A percentile compares a stretch with the other conserved stretches of the same genome.
Evolutionary conservation across 2,888 invertebrate species (phyloP).

Genomic region (Criorhina ranunculi): DNA sequence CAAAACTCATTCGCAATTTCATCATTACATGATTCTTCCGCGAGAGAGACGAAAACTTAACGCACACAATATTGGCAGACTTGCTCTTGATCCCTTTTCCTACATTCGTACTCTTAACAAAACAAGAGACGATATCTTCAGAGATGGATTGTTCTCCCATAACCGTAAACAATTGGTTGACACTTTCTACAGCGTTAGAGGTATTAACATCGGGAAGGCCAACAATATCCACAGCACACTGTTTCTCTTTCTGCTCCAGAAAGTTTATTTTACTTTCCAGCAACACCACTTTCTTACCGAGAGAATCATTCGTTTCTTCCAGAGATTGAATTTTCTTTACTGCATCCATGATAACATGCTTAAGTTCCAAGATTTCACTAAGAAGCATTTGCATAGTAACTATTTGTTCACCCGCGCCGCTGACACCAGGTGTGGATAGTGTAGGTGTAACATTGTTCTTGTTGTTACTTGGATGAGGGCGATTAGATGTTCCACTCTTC

Average conservation of each 20-base stretch:
- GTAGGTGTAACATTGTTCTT: background rate
- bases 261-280: too few species aligned
- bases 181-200: too few species aligned
- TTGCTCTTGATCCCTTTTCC: too few species aligned
- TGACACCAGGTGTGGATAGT: background rate
- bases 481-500: background rate
- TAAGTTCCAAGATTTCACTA: background rate
- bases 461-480: background rate
- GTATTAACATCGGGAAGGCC: too few species aligned
- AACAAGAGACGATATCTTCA: too few species aligned
- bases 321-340: too few species aligned
- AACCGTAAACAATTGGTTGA: too few species aligned
- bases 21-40: background rate
- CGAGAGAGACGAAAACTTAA: background rate
- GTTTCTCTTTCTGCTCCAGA: too few species aligned
- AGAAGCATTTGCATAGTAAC: background rate
- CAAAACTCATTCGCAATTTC: constrained; percentile 15
- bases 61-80: background rate
- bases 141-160: too few species aligned
- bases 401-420: background rate
- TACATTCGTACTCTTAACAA: too few species aligned
- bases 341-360: background rate
- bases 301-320: too few species aligned
- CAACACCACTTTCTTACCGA: background rate
- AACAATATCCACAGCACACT: too few species aligned